These are phyloP conservation scores for Atrina japonica DNA, from an alignment of 2,888 invertebrate species.

Conservation along the genomic window DNA sequence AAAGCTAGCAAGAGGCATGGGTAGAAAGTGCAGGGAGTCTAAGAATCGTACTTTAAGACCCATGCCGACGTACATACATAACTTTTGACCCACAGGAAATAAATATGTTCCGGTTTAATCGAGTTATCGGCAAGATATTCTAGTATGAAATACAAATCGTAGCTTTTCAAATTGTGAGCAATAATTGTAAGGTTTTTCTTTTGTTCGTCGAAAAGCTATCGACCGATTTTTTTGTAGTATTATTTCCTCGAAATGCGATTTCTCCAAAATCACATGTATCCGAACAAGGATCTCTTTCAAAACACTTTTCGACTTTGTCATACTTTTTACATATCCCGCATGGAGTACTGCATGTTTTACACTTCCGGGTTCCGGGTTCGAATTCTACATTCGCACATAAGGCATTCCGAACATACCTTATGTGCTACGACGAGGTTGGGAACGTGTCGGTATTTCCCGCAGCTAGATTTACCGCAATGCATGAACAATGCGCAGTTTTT, in stretches of 20 bases:
- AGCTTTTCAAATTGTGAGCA: constrained; percentile 40
- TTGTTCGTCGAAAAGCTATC: constrained; percentile 36
- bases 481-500: no score
- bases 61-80: constrained; percentile 43
- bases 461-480: no score
- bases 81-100: constrained; percentile 45
- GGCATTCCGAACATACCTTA: constrained; percentile 18
- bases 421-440: constrained; percentile 37
- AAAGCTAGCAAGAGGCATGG: constrained; percentile 44
- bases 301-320: constrained; percentile 18
- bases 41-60: constrained; percentile 44
- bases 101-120: constrained; percentile 30
- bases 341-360: constrained; percentile 30
- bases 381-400: constrained; percentile 15
- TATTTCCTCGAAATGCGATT: constrained; percentile 41
- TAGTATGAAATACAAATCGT: constrained; percentile 26
- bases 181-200: constrained; percentile 30
- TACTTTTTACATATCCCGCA: constrained; percentile 24
- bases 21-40: constrained; percentile 50
- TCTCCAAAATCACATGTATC: constrained; percentile 45
- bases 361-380: constrained; percentile 9
- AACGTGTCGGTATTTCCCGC: no score
- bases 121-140: constrained; percentile 32
- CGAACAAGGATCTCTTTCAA: constrained; percentile 20
- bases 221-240: constrained; percentile 34